These are phyloP conservation scores for Myathropa florea DNA, from an alignment of 2,888 invertebrate species.

Conservation along the genomic window DNA sequence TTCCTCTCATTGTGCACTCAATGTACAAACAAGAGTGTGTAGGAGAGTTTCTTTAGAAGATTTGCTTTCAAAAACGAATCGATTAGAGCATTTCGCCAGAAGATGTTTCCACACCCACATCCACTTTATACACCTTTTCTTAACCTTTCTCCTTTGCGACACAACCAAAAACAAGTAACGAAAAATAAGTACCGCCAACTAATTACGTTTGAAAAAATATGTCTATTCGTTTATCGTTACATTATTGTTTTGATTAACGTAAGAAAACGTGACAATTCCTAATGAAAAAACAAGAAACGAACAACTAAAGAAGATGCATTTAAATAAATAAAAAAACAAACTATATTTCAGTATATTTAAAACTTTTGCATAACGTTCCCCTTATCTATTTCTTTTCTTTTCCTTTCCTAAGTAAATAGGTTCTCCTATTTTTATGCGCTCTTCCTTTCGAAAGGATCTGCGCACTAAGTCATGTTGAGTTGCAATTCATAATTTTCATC, in stretches of 20 bases:
- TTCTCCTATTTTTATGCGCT: neutral
- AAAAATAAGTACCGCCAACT: neutral
- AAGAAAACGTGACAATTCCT: neutral
- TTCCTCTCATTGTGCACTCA: no score
- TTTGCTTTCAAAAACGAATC: no score
- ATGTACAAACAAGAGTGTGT: no score
- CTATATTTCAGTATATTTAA: slow-evolving; percentile 49
- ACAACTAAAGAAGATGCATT: neutral
- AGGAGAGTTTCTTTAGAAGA: no score
- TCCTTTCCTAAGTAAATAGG: neutral
- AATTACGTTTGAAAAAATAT: neutral
- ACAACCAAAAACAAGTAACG: neutral
- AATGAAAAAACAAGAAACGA: neutral
- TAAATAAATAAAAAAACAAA: neutral
- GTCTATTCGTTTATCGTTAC: neutral
- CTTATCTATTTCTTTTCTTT: slow-evolving; percentile 26
- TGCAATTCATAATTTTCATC: slow-evolving; percentile 62
- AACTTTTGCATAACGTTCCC: slow-evolving; percentile 62
- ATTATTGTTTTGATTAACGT: neutral
- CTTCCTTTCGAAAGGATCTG: neutral
- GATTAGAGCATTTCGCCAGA: no score
- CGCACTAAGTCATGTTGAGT: slow-evolving; percentile 54
- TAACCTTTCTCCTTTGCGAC: neutral
- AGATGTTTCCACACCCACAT: neutral
- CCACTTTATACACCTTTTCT: neutral